Conservation (phyloP, 2,113 vertebrate species). For the Oryzias melastigma region DNA sequence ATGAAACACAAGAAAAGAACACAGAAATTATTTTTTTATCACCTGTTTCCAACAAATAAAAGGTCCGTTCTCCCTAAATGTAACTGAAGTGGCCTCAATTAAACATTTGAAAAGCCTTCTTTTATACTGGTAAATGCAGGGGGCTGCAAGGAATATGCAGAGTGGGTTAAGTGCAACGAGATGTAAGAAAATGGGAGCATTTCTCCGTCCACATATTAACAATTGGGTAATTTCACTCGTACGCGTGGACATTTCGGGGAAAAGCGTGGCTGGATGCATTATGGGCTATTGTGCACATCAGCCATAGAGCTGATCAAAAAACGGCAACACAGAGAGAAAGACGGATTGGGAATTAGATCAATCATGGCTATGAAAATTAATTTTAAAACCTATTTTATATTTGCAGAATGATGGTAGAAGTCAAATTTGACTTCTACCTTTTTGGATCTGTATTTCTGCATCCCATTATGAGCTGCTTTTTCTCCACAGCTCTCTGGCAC, state of each 20-base stretch:
- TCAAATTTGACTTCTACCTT: too few relatives aligned
- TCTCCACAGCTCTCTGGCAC: constrained; percentile 67
- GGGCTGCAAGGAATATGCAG: constrained; percentile 31
- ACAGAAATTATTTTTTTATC: constrained; percentile 30
- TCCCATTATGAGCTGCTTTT: constrained; percentile 13
- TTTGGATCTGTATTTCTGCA: neutral
- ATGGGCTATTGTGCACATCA: constrained; percentile 17
- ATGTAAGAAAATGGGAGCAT: constrained; percentile 60
- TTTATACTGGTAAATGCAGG: constrained; percentile 46
- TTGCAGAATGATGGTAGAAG: neutral
- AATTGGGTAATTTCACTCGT: constrained; percentile 58
- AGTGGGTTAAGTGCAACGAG: constrained; percentile 36
- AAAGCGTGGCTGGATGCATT: constrained; percentile 52
- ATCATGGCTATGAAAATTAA: neutral
- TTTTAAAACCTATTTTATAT: constrained; percentile 1
- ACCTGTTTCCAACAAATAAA: constrained; percentile 29
- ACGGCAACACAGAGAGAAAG: neutral
- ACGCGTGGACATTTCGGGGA: constrained; percentile 54
- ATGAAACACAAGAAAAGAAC: constrained; percentile 29
- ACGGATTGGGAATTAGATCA: constrained; percentile 5
- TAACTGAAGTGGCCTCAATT: constrained; percentile 60
- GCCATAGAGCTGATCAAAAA: neutral
- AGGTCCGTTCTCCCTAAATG: constrained; percentile 37
- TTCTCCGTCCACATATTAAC: constrained; percentile 62
- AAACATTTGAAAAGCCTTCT: constrained; percentile 45